Percentiles rank a stretch among this genome's conserved stretches.
phyloP scores from a whole-genome alignment of 2,888 invertebrate genomes.

The Glyphotaelius pellucidus region DNA sequence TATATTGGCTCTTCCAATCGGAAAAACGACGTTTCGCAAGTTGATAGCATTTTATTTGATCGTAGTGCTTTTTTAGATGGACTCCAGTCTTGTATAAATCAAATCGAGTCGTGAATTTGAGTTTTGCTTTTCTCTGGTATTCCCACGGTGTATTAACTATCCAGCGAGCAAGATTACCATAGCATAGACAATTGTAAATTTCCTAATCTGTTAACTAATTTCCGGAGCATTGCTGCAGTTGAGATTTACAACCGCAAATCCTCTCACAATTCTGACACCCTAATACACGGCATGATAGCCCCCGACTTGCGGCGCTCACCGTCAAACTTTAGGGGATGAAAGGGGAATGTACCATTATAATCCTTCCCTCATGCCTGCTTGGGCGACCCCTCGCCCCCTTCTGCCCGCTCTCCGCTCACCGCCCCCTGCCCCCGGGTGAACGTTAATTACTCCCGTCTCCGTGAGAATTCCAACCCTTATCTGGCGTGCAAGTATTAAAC shows the following conservation, averaged over 20 bases:
- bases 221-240: slow-evolving; percentile 13
- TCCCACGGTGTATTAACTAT: not conserved
- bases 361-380: slow-evolving; percentile 18
- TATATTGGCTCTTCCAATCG: not conserved
- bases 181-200: not conserved
- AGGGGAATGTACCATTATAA: slow-evolving; percentile 38
- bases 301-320: slow-evolving; percentile 37
- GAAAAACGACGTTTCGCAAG: not conserved
- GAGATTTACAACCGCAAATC: slow-evolving; percentile 47
- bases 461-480: slow-evolving; percentile 34
- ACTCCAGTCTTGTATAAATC: not conserved
- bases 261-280: slow-evolving; percentile 47
- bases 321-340: slow-evolving; percentile 47
- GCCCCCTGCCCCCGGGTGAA: not conserved
- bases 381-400: not conserved
- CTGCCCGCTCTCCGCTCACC: not conserved
- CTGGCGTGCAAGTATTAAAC: slow-evolving; percentile 32
- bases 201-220: slow-evolving; percentile 25
- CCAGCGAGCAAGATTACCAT: not conserved
- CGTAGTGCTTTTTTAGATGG: not conserved
- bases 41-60: not conserved
- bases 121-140: not conserved
- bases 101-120: not conserved
- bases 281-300: slow-evolving; percentile 46
- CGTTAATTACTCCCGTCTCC: slow-evolving; percentile 53